phyloP scores from a whole-genome alignment of 2,113 vertebrate genomes.

The Callaeas wilsoni region DNA sequence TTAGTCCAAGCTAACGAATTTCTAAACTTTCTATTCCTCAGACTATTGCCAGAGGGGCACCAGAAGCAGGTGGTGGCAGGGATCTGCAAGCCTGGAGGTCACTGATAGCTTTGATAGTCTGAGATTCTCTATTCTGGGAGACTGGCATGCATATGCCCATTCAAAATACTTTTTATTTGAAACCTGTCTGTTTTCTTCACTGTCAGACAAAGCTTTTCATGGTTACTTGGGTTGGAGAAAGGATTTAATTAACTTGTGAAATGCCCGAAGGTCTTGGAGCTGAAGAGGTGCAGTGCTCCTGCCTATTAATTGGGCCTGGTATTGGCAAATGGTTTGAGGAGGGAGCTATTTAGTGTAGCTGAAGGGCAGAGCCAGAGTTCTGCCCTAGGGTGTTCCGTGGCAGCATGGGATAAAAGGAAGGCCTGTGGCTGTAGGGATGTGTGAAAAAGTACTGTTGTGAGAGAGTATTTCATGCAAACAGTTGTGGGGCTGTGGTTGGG shows the following conservation, averaged over 20 bases:
- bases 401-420: accelerated
- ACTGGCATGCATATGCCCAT: no score
- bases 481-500: background rate
- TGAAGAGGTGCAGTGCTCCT: background rate
- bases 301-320: background rate
- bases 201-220: background rate
- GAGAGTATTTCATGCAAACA: background rate
- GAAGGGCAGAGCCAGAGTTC: background rate
- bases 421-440: background rate
- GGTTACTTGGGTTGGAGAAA: background rate
- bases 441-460: background rate
- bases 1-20: background rate
- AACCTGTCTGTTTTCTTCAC: background rate
- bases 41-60: background rate
- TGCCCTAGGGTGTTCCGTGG: accelerated
- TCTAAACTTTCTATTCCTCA: background rate
- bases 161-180: background rate
- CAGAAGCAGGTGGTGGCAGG: background rate
- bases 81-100: background rate
- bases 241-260: background rate
- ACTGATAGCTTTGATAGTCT: background rate
- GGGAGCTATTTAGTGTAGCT: background rate
- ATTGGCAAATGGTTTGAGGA: background rate
- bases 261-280: background rate
- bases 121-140: background rate